phyloP scores from a whole-genome alignment of 2,888 invertebrate species.

The Pasiphila rectangulata region DNA sequence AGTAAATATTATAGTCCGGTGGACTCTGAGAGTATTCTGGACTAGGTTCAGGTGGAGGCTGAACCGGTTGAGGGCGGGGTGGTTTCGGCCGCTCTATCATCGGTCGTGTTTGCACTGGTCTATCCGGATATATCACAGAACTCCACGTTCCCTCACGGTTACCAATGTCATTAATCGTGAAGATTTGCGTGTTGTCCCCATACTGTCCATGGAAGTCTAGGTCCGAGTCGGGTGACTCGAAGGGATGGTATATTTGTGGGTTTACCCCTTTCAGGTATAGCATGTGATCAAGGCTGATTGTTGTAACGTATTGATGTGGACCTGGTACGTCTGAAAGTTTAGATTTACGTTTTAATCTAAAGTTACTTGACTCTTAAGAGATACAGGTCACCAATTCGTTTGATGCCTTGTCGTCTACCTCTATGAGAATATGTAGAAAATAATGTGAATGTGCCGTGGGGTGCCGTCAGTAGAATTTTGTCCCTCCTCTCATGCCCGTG shows the following conservation, averaged over 20 bases:
- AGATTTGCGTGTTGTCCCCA: conserved; percentile 41
- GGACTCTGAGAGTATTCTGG: conserved; percentile 6
- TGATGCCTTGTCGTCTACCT: too few relatives aligned
- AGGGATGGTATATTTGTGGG: conserved; percentile 27
- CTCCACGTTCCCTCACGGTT: conserved; percentile 35
- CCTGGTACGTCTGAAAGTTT: conserved; percentile 47
- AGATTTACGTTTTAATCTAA: neutral
- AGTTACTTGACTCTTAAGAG: too few relatives aligned
- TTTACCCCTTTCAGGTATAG: conserved; percentile 52
- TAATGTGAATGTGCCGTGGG: neutral
- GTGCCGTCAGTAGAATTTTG: neutral
- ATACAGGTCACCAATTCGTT: too few relatives aligned
- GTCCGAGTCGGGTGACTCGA: conserved; percentile 26
- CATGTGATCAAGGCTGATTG: conserved; percentile 73
- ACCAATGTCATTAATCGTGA: conserved; percentile 39
- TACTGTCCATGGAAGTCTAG: conserved; percentile 29
- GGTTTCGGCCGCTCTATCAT: conserved; percentile 2
- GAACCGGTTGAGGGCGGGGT: conserved; percentile 9
- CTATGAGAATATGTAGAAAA: too few relatives aligned
- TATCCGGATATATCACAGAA: conserved; percentile 8
- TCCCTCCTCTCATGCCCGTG: too few relatives aligned
- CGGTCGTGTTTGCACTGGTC: conserved; percentile 3
- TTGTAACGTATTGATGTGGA: conserved; percentile 62
- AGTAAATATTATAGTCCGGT: conserved; percentile 20
- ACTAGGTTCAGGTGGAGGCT: conserved; percentile 1